A percentile compares a stretch with the other conserved stretches of the same genome.
Conservation (phyloP, 1,140 invertebrate genomes). For the Nautilus pompilius region DNA sequence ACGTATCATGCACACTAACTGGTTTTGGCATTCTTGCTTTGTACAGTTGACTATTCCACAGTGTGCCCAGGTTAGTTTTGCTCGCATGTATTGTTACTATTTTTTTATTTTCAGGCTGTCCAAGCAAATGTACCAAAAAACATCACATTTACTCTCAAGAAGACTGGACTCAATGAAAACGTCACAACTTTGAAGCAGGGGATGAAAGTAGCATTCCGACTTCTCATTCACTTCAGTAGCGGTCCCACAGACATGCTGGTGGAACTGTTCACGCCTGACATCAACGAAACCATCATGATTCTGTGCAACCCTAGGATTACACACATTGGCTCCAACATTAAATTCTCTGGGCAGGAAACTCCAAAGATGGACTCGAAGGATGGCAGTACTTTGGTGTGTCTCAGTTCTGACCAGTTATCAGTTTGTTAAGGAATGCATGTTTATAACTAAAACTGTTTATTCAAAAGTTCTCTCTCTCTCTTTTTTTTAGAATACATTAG, state of each 20-base stretch:
- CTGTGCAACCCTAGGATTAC: slow-evolving; percentile 42
- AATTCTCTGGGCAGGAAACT: not conserved
- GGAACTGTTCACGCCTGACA: slow-evolving; percentile 51
- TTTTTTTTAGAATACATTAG: too few species aligned
- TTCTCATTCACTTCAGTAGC: slow-evolving; percentile 32
- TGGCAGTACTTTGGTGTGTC: not conserved
- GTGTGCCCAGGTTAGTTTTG: too few species aligned
- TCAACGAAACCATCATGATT: slow-evolving; percentile 43
- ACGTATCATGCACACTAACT: too few species aligned
- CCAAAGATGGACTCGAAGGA: slow-evolving; percentile 17
- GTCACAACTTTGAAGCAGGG: slow-evolving; percentile 28
- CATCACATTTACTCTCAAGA: slow-evolving; percentile 26
- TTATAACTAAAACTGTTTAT: too few species aligned
- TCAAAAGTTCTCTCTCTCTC: too few species aligned
- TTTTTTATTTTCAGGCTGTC: slow-evolving; percentile 8
- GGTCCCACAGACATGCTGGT: slow-evolving; percentile 38
- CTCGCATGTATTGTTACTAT: too few species aligned
- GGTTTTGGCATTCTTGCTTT: too few species aligned
- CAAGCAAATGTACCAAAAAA: slow-evolving; percentile 17
- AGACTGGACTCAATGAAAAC: slow-evolving; percentile 14
- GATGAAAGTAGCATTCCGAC: slow-evolving; percentile 19
- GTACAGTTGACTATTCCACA: too few species aligned
- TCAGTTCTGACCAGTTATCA: not conserved
- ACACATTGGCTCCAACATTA: slow-evolving; percentile 21
- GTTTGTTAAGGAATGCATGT: too few species aligned